Conservation (phyloP, 2,113 vertebrate genomes). For the Percina caprodes region DNA sequence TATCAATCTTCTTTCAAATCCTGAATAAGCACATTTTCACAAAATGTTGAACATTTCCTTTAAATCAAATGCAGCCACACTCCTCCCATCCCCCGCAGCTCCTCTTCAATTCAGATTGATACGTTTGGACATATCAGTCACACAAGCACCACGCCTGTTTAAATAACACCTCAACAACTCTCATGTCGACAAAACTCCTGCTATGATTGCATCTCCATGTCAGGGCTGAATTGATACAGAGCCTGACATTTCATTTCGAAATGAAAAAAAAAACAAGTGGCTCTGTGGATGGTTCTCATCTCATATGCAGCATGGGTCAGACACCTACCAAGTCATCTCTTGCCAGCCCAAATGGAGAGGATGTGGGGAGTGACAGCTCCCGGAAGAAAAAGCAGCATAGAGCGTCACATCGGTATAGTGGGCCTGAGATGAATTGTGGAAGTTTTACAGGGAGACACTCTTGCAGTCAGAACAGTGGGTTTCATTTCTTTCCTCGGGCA, state of each 20-base stretch:
- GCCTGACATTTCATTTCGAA: conserved; percentile 71
- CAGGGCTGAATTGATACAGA: conserved; percentile 26
- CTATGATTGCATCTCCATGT: conserved; percentile 45
- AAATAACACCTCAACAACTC: conserved; percentile 56
- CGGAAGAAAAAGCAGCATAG: conserved; percentile 39
- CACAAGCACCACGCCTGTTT: conserved; percentile 62
- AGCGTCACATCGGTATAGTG: conserved; percentile 35
- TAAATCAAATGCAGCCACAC: conserved; percentile 15
- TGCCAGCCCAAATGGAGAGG: conserved; percentile 44
- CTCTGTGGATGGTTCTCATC: conserved; percentile 51
- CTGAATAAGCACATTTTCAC: neutral
- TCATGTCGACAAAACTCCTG: conserved; percentile 5
- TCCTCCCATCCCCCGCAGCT: conserved; percentile 10
- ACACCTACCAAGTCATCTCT: conserved; percentile 69
- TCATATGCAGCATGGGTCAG: conserved; percentile 49
- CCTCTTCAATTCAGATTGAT: conserved; percentile 29
- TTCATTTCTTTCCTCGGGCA: conserved; percentile 54
- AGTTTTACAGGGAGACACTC: conserved; percentile 45
- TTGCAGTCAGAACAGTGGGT: conserved; percentile 35
- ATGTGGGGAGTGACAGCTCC: conserved; percentile 55
- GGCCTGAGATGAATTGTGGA: conserved; percentile 39
- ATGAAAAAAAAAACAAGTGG: conserved; percentile 5
- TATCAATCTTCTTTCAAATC: neutral
- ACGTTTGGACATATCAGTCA: conserved; percentile 34
- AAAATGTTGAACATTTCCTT: conserved; percentile 1